Evolutionary conservation across 2,797 vertebrate genomes (phyloP).

Genomic region (Lepidocolaptes lacrymiger): DNA sequence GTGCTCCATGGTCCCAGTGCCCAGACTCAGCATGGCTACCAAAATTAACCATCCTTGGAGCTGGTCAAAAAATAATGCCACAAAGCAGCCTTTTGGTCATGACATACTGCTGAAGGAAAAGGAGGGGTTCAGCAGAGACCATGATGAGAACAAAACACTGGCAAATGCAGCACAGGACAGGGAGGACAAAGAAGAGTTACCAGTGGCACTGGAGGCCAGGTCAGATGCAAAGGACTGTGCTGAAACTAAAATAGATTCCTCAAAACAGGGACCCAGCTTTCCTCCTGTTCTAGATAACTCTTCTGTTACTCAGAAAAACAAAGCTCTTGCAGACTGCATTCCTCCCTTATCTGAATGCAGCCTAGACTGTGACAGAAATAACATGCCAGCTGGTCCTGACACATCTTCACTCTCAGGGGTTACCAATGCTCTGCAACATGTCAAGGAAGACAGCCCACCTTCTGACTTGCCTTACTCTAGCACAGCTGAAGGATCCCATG

Average conservation of each 20-base stretch:
- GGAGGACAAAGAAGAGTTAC: background rate
- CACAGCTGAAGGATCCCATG: background rate
- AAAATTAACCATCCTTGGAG: slow-evolving; percentile 67
- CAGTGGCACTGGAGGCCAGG: background rate
- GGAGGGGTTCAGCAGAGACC: background rate
- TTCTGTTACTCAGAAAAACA: background rate
- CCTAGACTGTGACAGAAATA: background rate
- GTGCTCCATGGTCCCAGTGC: slow-evolving; percentile 59
- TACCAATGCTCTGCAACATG: background rate
- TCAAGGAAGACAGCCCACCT: background rate
- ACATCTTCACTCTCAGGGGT: background rate
- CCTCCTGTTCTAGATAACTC: background rate
- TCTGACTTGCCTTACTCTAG: background rate
- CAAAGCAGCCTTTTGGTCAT: background rate
- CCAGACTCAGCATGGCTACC: slow-evolving; percentile 68
- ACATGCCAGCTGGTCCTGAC: background rate
- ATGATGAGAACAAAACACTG: background rate
- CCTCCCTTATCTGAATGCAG: background rate
- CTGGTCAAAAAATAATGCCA: slow-evolving; percentile 62
- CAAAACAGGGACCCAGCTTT: background rate
- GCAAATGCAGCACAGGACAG: background rate
- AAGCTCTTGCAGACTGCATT: background rate
- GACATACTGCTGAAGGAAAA: background rate
- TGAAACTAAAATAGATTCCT: background rate
- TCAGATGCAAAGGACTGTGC: background rate